These are phyloP conservation scores for Sciurus carolinensis DNA, from an alignment of 2,797 vertebrate genomes.

Conservation along the genomic window DNA sequence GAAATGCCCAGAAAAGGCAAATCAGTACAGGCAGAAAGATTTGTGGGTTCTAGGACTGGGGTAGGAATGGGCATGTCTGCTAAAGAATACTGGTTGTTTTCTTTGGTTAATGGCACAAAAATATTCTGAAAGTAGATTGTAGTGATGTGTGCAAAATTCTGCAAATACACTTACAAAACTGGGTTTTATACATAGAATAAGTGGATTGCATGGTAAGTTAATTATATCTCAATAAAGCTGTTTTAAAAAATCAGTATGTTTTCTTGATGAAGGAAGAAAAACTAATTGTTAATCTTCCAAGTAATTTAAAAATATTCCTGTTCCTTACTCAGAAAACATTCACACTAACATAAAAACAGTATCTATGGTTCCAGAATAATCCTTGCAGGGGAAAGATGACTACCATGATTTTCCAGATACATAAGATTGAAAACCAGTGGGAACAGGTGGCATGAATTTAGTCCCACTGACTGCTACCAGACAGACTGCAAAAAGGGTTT, in stretches of 20 bases:
- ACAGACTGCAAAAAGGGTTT: background rate
- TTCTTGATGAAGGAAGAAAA: slow-evolving; percentile 51
- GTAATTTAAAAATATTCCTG: slow-evolving; percentile 3
- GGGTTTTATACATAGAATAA: background rate
- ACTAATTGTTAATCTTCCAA: background rate
- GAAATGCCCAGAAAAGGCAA: background rate
- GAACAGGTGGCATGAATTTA: slow-evolving; percentile 26
- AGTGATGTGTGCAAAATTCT: background rate
- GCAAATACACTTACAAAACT: background rate
- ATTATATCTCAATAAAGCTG: slow-evolving; percentile 30
- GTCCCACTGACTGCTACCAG: background rate
- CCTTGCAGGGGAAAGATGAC: background rate
- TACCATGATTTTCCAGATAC: background rate
- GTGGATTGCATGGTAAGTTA: background rate
- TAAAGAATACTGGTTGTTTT: background rate
- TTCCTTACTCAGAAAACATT: slow-evolving; percentile 14
- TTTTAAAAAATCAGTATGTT: slow-evolving; percentile 20
- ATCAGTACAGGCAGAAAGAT: background rate
- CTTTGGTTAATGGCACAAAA: background rate
- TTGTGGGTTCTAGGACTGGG: background rate
- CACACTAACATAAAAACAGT: background rate
- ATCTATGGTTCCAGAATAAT: slow-evolving; percentile 14
- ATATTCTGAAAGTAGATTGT: slow-evolving; percentile 26
- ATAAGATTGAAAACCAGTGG: background rate
- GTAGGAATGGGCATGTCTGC: background rate